Percentiles rank a stretch among this genome's conserved stretches.
These are phyloP conservation scores for Ametastegia equiseti DNA, from an alignment of 2,888 invertebrate species.

Conservation along the genomic window DNA sequence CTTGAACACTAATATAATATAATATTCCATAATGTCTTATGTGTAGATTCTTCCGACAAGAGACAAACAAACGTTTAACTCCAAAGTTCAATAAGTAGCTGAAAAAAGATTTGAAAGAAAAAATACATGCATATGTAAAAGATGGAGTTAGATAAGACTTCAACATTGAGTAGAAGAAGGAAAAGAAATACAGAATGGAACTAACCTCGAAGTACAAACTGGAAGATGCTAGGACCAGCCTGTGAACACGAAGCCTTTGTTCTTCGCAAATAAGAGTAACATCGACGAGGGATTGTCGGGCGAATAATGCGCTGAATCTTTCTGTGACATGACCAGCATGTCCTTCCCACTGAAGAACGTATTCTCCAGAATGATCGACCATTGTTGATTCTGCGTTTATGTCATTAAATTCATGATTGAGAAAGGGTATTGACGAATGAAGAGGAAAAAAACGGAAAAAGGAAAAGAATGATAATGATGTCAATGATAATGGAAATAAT, in stretches of 20 bases:
- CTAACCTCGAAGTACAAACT: constrained; percentile 86
- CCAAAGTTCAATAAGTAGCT: neutral
- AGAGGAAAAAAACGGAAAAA: neutral
- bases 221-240: constrained; percentile 85
- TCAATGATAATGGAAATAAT: no score
- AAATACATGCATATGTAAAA: no score
- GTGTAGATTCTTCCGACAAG: neutral
- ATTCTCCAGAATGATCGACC: constrained; percentile 71
- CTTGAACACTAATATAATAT: neutral
- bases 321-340: constrained; percentile 84
- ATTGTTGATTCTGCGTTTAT: constrained; percentile 59
- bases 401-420: neutral
- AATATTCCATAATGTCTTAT: neutral
- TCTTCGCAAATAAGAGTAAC: constrained; percentile 87
- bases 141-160: no score
- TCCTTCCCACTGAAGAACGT: constrained; percentile 84
- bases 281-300: constrained; percentile 86
- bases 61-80: neutral
- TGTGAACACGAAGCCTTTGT: constrained; percentile 85
- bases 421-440: neutral
- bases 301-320: constrained; percentile 84
- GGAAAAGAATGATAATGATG: no score
- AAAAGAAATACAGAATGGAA: no score
- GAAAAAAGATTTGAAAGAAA: neutral
- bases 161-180: neutral